phyloP scores from a whole-genome alignment of 2,797 vertebrate species.

The Sebastes hubbsi region DNA sequence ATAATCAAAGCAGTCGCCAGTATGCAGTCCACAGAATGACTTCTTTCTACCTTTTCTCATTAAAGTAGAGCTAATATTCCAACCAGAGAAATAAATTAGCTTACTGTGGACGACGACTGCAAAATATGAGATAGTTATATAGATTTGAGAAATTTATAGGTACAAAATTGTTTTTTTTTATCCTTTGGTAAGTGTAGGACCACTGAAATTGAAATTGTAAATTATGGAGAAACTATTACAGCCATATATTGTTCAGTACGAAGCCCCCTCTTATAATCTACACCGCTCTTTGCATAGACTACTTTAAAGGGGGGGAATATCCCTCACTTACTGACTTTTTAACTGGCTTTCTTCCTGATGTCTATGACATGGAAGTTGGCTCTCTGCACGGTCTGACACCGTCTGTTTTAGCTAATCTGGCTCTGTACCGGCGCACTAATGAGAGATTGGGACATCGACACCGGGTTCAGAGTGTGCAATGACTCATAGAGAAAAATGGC shows the following conservation, averaged over 20 bases:
- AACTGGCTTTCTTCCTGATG: slow-evolving; percentile 28
- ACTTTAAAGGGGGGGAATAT: slow-evolving; percentile 8
- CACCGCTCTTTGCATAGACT: slow-evolving; percentile 11
- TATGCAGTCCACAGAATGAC: background rate
- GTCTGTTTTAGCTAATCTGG: slow-evolving; percentile 67
- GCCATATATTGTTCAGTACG: slow-evolving; percentile 27
- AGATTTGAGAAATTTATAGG: background rate
- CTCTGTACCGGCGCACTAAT: slow-evolving; percentile 50
- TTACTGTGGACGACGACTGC: background rate
- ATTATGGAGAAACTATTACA: slow-evolving; percentile 34
- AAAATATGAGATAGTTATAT: slow-evolving; percentile 16
- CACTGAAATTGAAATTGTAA: slow-evolving; percentile 30
- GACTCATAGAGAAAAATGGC: slow-evolving; percentile 66
- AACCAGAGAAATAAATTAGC: background rate
- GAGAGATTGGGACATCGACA: slow-evolving; percentile 54
- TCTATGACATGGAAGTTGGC: slow-evolving; percentile 34
- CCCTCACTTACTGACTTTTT: slow-evolving; percentile 40
- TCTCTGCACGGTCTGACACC: slow-evolving; percentile 17
- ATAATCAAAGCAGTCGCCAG: background rate
- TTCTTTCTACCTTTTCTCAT: background rate
- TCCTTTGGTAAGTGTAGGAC: background rate
- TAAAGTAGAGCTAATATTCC: background rate
- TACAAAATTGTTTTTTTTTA: background rate
- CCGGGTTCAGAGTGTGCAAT: slow-evolving; percentile 46
- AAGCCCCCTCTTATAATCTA: slow-evolving; percentile 8